Evolutionary conservation across 2,113 vertebrate species (phyloP), one percentile per base, ranked within the genome.

Genomic region (Smithornis capensis): DNA sequence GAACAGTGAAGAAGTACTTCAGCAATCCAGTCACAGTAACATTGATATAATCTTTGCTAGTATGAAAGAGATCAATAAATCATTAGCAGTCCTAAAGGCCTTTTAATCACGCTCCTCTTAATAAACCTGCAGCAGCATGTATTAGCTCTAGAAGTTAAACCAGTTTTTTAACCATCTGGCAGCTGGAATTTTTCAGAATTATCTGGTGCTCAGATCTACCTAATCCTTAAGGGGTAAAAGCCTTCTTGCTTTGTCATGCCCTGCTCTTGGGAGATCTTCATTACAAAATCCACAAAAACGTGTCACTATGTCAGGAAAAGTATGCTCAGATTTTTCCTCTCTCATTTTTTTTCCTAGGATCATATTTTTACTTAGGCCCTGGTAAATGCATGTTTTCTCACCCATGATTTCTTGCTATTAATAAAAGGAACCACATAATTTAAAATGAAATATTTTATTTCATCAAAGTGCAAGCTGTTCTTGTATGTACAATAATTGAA

Each of bases 151-250:
- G 23, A 42, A 47, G 12, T 75, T 53, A 69, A 90, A 38, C 5
- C 8, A 12, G 2, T 33, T 28, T 75, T 59, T 63, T 44, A 62
- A 49, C 5, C 38, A 25, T 14, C 9, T 45, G 19, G 35, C 14
- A 92, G 37, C 19, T 70, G 24, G 14, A 83, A 67, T 15, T 44
- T 59, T 59, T 86, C 35, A 44, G 28, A 40, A 55, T 53, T 75
- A 45, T 25, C 28, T 27, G 14, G 3, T 59, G 28, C 25, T 60
- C 0, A 0, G 8, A 21, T 50, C 17, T 71, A 28, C 13, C 5
- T 70, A 50, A 53, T 49, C 9, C 23, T 68, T 60, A 60, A 37
- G 8, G 60, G 10, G 60, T 13, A 35, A 74, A 73, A 73, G 35
- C 6, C 55, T 83, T 45, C 12, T 55, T 71, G 22, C 14, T 12